Evolutionary conservation across 1,140 invertebrate species (phyloP).

Genomic region (Ceratoteleas bidentatus): DNA sequence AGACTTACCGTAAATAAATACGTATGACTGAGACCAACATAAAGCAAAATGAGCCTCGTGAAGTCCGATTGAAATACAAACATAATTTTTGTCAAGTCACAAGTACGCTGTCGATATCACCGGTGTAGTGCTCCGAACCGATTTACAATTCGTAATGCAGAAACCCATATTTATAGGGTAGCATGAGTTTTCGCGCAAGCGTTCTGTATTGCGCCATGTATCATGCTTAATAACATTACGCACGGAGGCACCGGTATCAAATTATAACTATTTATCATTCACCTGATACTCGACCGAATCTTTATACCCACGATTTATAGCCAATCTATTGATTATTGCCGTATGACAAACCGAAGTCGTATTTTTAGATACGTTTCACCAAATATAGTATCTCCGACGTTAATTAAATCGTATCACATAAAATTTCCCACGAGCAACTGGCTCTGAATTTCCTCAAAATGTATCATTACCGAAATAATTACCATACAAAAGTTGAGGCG

Average conservation of each 20-base stretch:
- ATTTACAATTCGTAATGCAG: constrained; percentile 10
- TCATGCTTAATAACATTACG: constrained; percentile 21
- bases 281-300: constrained; percentile 20
- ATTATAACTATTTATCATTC: constrained; percentile 33
- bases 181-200: constrained; percentile 34
- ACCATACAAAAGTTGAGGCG: too few species aligned
- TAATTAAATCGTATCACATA: too few species aligned
- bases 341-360: background rate
- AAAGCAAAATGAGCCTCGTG: constrained; percentile 35
- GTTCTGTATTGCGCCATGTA: constrained; percentile 17
- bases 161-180: constrained; percentile 56
- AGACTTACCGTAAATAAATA: constrained; percentile 37
- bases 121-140: constrained; percentile 2
- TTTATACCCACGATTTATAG: constrained; percentile 17
- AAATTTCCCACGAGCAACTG: too few species aligned
- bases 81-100: constrained; percentile 33
- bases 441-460: too few species aligned
- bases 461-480: too few species aligned
- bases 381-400: too few species aligned
- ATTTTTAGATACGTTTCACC: background rate
- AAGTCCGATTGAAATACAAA: constrained; percentile 29
- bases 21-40: constrained; percentile 28
- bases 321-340: constrained; percentile 8
- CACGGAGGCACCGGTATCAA: constrained; percentile 2
- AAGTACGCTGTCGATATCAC: constrained; percentile 19